Evolutionary conservation across 2,113 vertebrate species (phyloP), one percentile per base, ranked within the genome.

Genomic region (Hippocampus barbouri): DNA sequence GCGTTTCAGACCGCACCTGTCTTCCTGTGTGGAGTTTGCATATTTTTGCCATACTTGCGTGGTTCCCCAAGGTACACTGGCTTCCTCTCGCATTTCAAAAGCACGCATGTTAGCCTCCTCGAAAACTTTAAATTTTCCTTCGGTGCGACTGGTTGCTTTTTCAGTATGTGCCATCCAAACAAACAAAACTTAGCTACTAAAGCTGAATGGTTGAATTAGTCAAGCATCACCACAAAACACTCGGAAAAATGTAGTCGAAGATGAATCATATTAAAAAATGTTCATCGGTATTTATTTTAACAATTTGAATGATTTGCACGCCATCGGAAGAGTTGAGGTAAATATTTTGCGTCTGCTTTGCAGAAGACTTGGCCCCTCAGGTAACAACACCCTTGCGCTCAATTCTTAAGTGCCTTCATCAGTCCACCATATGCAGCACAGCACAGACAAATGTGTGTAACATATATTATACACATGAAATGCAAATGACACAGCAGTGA

Each of bases 261-360:
- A 53, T 21, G 5, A 53, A 53, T 53, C 0, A 5, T 49, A 49
- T 79, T 76, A 38, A 38, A 41, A 79, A 84, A 70, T 15, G 11
- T 60, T 62, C 6, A 65, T 41, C 45, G 69, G 45, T 54, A 57
- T 69, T 74, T 30, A 71, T 10, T 77, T 38, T 23, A 23, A n/a
- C 8, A 21, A n/a, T 21, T 53, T 53, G 64, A 74, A 61, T 77
- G 14, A 64, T 15, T 47, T 43, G 8, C 27, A 30, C 5, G 27
- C 69, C 23, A 59, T 38, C 66, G 27, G 15, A 51, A 81, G 70
- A 79, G 53, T 23, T 56, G 53, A 56, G 53, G 53, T 84, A 72
- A 81, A 74, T 9, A n/a, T 54, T 71, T 74, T 15, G 54, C 18
- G 41, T 73, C 9, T 62, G 18, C 21, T 69, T 66, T 15, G n/a